Percentiles rank a stretch among this genome's conserved stretches.
Evolutionary conservation across 2,888 invertebrate species (phyloP).

Genomic region (Sminthurinus aureus): DNA sequence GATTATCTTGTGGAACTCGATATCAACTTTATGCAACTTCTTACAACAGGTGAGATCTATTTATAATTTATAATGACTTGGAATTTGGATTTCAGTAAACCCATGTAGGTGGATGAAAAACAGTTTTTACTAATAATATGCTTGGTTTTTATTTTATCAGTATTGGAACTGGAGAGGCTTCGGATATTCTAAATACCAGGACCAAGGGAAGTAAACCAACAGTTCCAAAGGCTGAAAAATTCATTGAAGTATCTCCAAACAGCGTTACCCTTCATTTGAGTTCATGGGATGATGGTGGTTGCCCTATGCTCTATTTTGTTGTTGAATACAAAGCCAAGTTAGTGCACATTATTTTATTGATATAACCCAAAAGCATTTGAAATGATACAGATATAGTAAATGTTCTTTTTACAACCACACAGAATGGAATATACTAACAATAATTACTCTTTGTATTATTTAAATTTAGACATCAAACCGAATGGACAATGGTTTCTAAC

Average conservation of each 20-base stretch:
- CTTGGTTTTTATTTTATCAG: slow-evolving; percentile 64
- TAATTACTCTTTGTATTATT: background rate
- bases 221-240: slow-evolving; percentile 86
- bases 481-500: slow-evolving; percentile 94
- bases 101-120: too few species aligned
- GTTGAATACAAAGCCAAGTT: slow-evolving; percentile 94
- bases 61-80: background rate
- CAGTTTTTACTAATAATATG: background rate
- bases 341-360: slow-evolving; percentile 47
- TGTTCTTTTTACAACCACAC: background rate
- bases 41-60: slow-evolving; percentile 77
- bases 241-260: slow-evolving; percentile 92
- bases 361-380: background rate
- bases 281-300: slow-evolving; percentile 91
- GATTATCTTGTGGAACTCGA: slow-evolving; percentile 88
- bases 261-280: slow-evolving; percentile 90
- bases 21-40: slow-evolving; percentile 94
- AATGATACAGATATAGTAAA: background rate
- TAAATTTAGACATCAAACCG: slow-evolving; percentile 70
- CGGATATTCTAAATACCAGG: slow-evolving; percentile 85
- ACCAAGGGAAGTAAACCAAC: slow-evolving; percentile 95
- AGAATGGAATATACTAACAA: background rate
- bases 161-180: slow-evolving; percentile 90
- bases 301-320: slow-evolving; percentile 94
- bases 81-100: background rate